phyloP scores from a whole-genome alignment of 2,113 vertebrate genomes.

The Anarhynchus alexandrinus region DNA sequence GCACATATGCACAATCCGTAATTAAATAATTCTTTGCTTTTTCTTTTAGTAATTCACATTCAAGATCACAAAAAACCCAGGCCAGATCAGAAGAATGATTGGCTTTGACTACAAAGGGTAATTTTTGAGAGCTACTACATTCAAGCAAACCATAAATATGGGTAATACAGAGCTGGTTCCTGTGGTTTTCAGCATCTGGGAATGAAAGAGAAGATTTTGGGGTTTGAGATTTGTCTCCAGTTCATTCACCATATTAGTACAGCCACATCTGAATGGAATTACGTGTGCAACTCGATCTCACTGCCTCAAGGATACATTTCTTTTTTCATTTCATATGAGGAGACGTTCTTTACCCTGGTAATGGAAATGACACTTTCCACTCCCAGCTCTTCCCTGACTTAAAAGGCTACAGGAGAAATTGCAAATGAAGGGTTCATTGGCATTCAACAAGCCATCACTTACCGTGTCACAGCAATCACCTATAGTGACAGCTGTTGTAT shows the following conservation, averaged over 20 bases:
- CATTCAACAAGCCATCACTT: background rate
- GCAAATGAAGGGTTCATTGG: background rate
- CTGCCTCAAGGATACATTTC: background rate
- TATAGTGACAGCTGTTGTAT: background rate
- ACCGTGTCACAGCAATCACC: rapidly evolving
- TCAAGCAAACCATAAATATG: background rate
- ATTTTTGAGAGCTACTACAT: background rate
- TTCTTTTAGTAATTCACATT: background rate
- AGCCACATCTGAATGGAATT: conserved; percentile 33
- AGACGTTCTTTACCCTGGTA: background rate
- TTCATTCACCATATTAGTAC: background rate
- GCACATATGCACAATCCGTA: background rate
- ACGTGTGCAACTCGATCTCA: background rate
- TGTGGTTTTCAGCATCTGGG: conserved; percentile 35
- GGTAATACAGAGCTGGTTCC: background rate
- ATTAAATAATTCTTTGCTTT: background rate
- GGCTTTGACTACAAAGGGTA: conserved; percentile 33
- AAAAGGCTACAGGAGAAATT: background rate
- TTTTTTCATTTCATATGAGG: background rate
- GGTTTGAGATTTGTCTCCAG: background rate
- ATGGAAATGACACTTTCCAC: background rate
- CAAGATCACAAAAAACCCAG: background rate
- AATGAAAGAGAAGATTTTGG: background rate
- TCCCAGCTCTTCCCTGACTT: background rate
- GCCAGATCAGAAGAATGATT: background rate